A percentile compares a stretch with the other conserved stretches of the same genome.
These are phyloP conservation scores for Chunga burmeisteri DNA, from an alignment of 2,113 vertebrate genomes.

Conservation along the genomic window DNA sequence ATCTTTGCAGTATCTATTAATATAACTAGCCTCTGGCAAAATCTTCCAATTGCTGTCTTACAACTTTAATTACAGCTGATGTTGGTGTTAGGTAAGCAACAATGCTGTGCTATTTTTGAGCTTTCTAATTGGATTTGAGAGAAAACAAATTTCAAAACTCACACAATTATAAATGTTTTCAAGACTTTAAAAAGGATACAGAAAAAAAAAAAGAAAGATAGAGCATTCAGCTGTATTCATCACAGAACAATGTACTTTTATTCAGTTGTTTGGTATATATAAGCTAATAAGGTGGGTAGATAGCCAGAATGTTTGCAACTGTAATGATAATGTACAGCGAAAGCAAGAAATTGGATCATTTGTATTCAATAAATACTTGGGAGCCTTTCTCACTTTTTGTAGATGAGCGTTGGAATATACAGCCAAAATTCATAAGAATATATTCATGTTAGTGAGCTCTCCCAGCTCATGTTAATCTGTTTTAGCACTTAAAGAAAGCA, in stretches of 20 bases:
- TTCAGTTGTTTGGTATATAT: neutral
- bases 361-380: neutral
- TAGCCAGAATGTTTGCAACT: neutral
- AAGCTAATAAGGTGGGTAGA: neutral
- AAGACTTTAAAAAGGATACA: neutral
- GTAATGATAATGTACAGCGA: neutral
- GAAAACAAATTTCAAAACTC: neutral
- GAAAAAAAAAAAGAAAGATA: neutral
- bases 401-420: neutral
- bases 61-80: neutral
- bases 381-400: neutral
- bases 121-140: neutral
- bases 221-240: neutral
- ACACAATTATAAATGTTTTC: neutral
- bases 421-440: neutral
- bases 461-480: neutral
- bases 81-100: neutral
- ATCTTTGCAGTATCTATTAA: constrained; percentile 1
- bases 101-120: neutral
- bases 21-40: neutral
- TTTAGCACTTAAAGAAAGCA: neutral
- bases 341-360: neutral
- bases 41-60: constrained; percentile 13
- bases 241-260: neutral
- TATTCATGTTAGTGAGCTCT: neutral